Percentiles rank a stretch among this genome's conserved stretches.
Evolutionary conservation across 2,113 vertebrate species (phyloP).

Genomic region (Uropsilus gracilis): DNA sequence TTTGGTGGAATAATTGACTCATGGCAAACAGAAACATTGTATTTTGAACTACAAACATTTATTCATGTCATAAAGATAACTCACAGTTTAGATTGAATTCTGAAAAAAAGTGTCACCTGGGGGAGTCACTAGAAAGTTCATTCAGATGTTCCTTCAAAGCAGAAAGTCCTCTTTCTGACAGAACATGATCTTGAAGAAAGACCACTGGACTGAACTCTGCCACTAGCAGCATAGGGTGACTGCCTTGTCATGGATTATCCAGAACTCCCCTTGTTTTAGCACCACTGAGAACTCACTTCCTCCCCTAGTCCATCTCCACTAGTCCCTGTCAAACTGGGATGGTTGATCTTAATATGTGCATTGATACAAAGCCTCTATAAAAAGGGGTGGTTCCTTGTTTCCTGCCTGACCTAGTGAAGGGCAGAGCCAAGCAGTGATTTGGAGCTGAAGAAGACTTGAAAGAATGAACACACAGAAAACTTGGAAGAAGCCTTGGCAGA

Average conservation of each 20-base stretch:
- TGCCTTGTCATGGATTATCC: neutral
- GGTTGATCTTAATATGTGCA: neutral
- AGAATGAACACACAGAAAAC: too few species aligned
- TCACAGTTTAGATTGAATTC: neutral
- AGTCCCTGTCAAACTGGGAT: neutral
- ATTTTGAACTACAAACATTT: slow-evolving; percentile 22
- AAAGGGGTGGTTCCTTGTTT: too few species aligned
- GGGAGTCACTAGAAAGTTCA: neutral
- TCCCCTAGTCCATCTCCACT: too few species aligned
- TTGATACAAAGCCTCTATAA: too few species aligned
- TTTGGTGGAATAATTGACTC: slow-evolving; percentile 1
- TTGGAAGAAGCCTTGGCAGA: too few species aligned
- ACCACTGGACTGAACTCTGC: neutral
- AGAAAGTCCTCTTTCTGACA: neutral
- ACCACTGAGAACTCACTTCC: neutral
- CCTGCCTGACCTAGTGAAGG: too few species aligned
- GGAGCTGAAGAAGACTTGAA: too few species aligned
- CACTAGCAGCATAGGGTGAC: neutral
- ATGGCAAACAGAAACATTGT: neutral
- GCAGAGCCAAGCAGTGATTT: too few species aligned
- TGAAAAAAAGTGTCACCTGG: neutral
- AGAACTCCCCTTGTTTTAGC: neutral
- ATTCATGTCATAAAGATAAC: slow-evolving; percentile 17
- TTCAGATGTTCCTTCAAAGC: neutral
- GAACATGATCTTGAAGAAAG: neutral